phyloP scores from a whole-genome alignment of 2,113 vertebrate genomes.

The Mystacornis crossleyi region DNA sequence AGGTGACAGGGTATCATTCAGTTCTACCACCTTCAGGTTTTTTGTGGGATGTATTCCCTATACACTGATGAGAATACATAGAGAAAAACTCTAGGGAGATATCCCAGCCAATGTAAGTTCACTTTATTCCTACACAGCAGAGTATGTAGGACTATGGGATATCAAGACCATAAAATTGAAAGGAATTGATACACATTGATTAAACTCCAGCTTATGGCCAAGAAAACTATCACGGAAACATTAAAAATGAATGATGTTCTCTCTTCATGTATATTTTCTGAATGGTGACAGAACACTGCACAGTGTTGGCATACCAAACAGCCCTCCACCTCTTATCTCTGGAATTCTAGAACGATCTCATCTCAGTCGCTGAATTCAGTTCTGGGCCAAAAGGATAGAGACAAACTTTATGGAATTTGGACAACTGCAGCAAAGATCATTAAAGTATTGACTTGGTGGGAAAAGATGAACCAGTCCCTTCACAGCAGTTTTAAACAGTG shows the following conservation, averaged over 20 bases:
- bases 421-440: background rate
- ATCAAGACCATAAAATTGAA: background rate
- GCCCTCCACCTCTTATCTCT: background rate
- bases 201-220: background rate
- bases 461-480: background rate
- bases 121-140: background rate
- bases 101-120: background rate
- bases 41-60: background rate
- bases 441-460: background rate
- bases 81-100: background rate
- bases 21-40: background rate
- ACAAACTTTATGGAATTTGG: background rate
- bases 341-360: background rate
- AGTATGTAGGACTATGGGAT: background rate
- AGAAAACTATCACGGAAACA: background rate
- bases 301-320: background rate
- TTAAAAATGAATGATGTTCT: slow-evolving; percentile 1
- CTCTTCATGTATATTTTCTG: background rate
- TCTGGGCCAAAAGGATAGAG: background rate
- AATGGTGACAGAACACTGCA: background rate
- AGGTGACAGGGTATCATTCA: background rate
- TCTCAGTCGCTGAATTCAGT: background rate
- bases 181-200: background rate
- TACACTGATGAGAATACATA: background rate
- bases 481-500: background rate